Percentiles rank a stretch among this genome's conserved stretches.
Conservation (phyloP, 1,140 invertebrate genomes). For the Psix sp. region DNA sequence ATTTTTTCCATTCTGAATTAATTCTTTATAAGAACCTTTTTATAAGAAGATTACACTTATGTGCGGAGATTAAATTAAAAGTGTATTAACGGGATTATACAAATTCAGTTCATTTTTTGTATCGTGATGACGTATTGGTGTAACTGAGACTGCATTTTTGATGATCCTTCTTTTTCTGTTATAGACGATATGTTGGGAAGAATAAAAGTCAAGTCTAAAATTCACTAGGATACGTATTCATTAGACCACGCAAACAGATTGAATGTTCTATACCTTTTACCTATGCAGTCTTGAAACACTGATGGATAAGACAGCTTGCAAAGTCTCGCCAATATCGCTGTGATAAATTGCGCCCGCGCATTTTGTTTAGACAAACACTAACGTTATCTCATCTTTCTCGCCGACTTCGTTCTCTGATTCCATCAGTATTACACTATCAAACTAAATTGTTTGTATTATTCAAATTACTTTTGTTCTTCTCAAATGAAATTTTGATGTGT, state of each 20-base stretch:
- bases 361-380: conserved; percentile 69
- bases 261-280: conserved; percentile 42
- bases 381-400: conserved; percentile 56
- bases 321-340: conserved; percentile 63
- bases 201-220: too few species aligned
- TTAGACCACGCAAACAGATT: conserved; percentile 41
- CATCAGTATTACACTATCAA: conserved; percentile 47
- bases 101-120: too few species aligned
- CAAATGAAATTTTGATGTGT: too few species aligned
- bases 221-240: conserved; percentile 36
- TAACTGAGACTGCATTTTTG: too few species aligned
- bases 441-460: conserved; percentile 48
- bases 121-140: too few species aligned
- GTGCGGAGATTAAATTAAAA: too few species aligned
- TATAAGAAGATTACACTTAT: too few species aligned
- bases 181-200: too few species aligned
- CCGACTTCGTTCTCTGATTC: conserved; percentile 52
- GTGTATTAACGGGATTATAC: too few species aligned
- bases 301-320: conserved; percentile 55
- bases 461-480: conserved; percentile 38
- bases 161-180: too few species aligned
- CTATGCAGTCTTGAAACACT: conserved; percentile 39
- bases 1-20: too few species aligned
- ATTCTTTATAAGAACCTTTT: too few species aligned
- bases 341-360: conserved; percentile 63